These are phyloP conservation scores for Spodoptera frugiperda DNA, from an alignment of 1,140 invertebrate species.

Conservation along the genomic window DNA sequence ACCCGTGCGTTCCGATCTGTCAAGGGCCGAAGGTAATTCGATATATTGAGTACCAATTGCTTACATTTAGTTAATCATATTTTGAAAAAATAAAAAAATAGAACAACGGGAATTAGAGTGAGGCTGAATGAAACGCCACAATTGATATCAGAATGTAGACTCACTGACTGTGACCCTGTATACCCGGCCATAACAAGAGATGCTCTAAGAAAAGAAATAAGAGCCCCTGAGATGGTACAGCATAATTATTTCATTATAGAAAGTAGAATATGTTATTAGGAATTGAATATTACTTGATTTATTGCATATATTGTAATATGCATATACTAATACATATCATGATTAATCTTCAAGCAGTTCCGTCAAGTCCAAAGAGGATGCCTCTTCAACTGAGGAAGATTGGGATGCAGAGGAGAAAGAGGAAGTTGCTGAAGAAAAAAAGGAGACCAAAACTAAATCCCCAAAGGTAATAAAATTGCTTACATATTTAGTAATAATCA, in stretches of 20 bases:
- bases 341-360: slow-evolving; percentile 62
- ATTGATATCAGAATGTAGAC: slow-evolving; percentile 15
- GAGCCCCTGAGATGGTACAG: slow-evolving; percentile 16
- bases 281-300: background rate
- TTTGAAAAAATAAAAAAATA: background rate
- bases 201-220: slow-evolving; percentile 26
- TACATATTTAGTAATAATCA: too few relatives aligned
- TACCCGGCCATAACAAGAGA: background rate
- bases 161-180: background rate
- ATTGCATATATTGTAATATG: background rate
- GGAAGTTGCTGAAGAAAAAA: slow-evolving; percentile 75
- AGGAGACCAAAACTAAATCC: slow-evolving; percentile 77
- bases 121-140: background rate
- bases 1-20: slow-evolving; percentile 76
- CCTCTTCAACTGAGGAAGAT: slow-evolving; percentile 84
- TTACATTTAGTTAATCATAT: slow-evolving; percentile 55
- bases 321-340: slow-evolving; percentile 20
- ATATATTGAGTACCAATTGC: slow-evolving; percentile 60
- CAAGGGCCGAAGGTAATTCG: slow-evolving; percentile 82
- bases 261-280: slow-evolving; percentile 10
- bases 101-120: slow-evolving; percentile 12
- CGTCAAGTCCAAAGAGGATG: slow-evolving; percentile 82
- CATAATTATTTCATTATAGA: background rate
- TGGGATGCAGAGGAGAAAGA: slow-evolving; percentile 84
- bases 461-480: slow-evolving; percentile 66